Conservation (phyloP, 2,113 vertebrate species). For the Cheilinus undulatus region DNA sequence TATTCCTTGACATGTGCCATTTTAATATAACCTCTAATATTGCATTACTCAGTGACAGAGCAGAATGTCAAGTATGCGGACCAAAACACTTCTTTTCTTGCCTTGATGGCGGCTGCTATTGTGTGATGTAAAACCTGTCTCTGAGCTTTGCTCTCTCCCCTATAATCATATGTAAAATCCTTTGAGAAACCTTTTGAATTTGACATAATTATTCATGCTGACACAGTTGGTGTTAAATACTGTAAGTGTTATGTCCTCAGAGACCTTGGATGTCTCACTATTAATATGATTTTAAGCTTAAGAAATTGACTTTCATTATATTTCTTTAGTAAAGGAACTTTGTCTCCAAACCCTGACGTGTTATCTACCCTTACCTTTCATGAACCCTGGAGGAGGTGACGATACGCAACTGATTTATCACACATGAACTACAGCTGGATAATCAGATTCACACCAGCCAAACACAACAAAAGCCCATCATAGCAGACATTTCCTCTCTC, state of each 20-base stretch:
- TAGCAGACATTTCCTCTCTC: constrained; percentile 17
- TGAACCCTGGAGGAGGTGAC: not conserved
- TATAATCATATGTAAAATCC: constrained; percentile 64
- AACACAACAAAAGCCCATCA: constrained; percentile 14
- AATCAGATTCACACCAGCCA: constrained; percentile 26
- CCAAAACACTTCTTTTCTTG: constrained; percentile 11
- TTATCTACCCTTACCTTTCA: constrained; percentile 7
- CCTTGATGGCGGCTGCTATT: constrained; percentile 33
- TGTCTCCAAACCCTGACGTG: not conserved
- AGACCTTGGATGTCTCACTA: constrained; percentile 35
- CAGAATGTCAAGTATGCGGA: constrained; percentile 16
- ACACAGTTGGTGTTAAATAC: constrained; percentile 35
- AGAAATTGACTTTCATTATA: constrained; percentile 3
- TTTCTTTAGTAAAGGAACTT: not conserved
- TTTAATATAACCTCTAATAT: constrained; percentile 28
- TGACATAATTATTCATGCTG: constrained; percentile 52
- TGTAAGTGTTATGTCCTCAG: constrained; percentile 14
- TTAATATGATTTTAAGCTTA: constrained; percentile 19
- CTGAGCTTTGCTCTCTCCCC: constrained; percentile 21
- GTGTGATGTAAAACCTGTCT: constrained; percentile 40
- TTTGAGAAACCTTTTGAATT: constrained; percentile 48
- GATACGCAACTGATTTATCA: not conserved
- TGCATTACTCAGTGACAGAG: constrained; percentile 30
- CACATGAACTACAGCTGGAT: constrained; percentile 23
- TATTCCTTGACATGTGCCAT: constrained; percentile 22